Percentiles rank a stretch among this genome's conserved stretches.
Conservation (phyloP, 1,140 invertebrate genomes). For the Aphidius ervi region DNA sequence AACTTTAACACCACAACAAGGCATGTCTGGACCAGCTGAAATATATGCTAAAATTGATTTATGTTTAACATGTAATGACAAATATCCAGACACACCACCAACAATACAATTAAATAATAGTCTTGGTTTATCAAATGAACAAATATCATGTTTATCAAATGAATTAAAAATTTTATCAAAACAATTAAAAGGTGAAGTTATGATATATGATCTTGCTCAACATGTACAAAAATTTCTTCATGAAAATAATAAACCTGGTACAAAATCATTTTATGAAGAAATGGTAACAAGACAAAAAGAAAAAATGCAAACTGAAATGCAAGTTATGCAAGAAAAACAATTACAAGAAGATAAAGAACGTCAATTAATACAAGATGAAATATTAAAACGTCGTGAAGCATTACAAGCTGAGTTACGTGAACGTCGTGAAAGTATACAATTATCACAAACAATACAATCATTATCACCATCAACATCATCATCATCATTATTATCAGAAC, state of each 20-base stretch:
- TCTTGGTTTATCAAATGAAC: slow-evolving; percentile 65
- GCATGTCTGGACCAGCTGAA: slow-evolving; percentile 59
- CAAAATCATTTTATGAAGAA: slow-evolving; percentile 77
- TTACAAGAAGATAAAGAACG: slow-evolving; percentile 61
- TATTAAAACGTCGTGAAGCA: slow-evolving; percentile 63
- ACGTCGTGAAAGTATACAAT: slow-evolving; percentile 36
- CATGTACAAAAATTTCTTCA: slow-evolving; percentile 68
- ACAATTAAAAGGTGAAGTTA: slow-evolving; percentile 65
- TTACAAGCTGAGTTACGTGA: slow-evolving; percentile 59
- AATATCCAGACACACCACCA: slow-evolving; percentile 69
- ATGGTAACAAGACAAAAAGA: slow-evolving; percentile 68
- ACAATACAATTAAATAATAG: slow-evolving; percentile 61
- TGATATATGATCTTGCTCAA: slow-evolving; percentile 72
- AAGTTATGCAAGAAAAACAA: slow-evolving; percentile 57
- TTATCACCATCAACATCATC: slow-evolving; percentile 39
- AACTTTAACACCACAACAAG: slow-evolving; percentile 63
- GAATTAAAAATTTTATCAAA: slow-evolving; percentile 51
- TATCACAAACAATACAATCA: slow-evolving; percentile 41
- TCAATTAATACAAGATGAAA: slow-evolving; percentile 63
- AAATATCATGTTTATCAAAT: slow-evolving; percentile 58
- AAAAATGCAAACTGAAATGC: slow-evolving; percentile 51
- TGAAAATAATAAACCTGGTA: slow-evolving; percentile 67
- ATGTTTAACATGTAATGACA: slow-evolving; percentile 61
- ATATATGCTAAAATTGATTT: slow-evolving; percentile 65
- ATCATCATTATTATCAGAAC: slow-evolving; percentile 33